Percentiles rank a stretch among this genome's conserved stretches.
These are phyloP conservation scores for Drosophila takahashii DNA, from an alignment of 1,140 invertebrate species.

Conservation along the genomic window DNA sequence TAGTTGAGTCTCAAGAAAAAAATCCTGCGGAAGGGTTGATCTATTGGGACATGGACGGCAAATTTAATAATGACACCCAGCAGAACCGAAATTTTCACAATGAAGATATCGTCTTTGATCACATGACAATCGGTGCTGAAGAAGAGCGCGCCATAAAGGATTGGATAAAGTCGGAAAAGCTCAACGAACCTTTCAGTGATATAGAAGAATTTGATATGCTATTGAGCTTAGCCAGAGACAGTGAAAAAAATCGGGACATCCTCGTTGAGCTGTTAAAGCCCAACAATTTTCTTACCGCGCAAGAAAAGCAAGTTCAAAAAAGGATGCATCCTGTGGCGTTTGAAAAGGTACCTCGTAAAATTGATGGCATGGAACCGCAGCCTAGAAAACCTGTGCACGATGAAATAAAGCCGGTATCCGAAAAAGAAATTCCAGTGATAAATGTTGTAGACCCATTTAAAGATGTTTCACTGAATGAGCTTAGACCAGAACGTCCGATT, in stretches of 20 bases:
- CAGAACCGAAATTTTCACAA: neutral
- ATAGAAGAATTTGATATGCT: conserved; percentile 36
- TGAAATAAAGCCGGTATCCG: neutral
- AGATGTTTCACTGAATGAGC: neutral
- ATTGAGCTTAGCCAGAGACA: conserved; percentile 16
- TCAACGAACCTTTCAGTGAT: conserved; percentile 20
- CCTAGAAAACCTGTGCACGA: neutral
- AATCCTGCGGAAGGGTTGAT: neutral
- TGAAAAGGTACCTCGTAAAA: neutral
- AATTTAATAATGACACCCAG: neutral
- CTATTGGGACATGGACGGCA: neutral
- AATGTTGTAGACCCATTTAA: neutral
- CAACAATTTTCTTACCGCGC: neutral
- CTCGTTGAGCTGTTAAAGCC: conserved; percentile 20
- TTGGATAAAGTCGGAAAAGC: conserved; percentile 20
- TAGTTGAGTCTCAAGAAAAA: neutral
- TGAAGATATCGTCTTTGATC: neutral
- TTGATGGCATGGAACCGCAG: neutral
- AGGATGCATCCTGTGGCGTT: too few relatives aligned
- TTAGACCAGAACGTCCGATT: conserved; percentile 4
- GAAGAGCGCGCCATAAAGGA: conserved; percentile 22
- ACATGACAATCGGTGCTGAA: conserved; percentile 3
- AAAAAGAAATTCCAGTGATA: neutral
- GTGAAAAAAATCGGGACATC: neutral
- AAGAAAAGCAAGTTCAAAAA: neutral